Percentiles rank a stretch among this genome's conserved stretches.
phyloP scores from a whole-genome alignment of 2,888 invertebrate genomes.

The Horisme vitalbata region DNA sequence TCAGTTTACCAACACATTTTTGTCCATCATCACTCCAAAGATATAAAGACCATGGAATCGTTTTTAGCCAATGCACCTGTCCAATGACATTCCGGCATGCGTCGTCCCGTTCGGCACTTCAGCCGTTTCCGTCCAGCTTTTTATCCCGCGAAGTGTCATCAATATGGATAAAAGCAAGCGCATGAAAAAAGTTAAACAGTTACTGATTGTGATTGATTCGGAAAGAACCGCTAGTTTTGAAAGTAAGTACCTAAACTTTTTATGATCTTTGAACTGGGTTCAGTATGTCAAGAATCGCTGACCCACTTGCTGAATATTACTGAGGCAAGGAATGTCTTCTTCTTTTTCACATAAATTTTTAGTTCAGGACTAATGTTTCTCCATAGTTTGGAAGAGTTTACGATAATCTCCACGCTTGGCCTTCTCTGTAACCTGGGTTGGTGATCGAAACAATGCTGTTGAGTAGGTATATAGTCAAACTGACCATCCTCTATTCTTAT shows the following conservation, averaged over 20 bases:
- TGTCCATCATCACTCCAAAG: conserved; percentile 4
- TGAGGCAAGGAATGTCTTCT: background rate
- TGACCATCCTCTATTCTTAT: no score
- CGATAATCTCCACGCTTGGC: no score
- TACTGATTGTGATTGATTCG: conserved; percentile 22
- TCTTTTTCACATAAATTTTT: no score
- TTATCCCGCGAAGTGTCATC: conserved; percentile 44
- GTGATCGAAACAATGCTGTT: no score
- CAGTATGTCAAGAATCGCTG: conserved; percentile 13
- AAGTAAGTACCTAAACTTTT: conserved; percentile 6
- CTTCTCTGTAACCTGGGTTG: no score
- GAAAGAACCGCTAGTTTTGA: conserved; percentile 17
- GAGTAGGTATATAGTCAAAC: no score
- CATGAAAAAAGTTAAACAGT: conserved; percentile 25
- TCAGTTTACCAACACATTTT: background rate
- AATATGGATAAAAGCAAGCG: conserved; percentile 52
- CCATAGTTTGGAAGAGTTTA: no score
- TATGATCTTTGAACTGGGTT: background rate
- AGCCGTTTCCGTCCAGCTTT: conserved; percentile 54
- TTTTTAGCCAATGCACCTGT: conserved; percentile 24
- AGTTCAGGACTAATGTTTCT: no score
- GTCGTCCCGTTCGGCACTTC: conserved; percentile 43
- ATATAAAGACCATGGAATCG: conserved; percentile 10
- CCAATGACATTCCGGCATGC: conserved; percentile 59
- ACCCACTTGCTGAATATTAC: background rate